Conservation (phyloP, 1,140 invertebrate genomes). For the Aleiodes sp. region DNA sequence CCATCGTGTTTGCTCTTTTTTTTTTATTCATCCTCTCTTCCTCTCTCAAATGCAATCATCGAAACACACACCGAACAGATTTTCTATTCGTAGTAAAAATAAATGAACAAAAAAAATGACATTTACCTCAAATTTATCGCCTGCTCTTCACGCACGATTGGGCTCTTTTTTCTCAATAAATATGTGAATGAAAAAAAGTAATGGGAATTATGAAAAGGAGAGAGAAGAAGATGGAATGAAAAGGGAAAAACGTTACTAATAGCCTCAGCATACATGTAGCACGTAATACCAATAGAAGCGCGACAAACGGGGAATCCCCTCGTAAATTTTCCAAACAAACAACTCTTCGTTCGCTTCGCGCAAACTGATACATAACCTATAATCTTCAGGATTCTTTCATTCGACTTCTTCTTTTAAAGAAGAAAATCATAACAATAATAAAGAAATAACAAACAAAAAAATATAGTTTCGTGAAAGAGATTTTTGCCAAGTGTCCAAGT, state of each 20-base stretch:
- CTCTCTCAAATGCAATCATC: not conserved
- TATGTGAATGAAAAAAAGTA: constrained; percentile 13
- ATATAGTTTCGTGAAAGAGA: no score
- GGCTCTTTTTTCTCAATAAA: constrained; percentile 4
- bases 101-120: constrained; percentile 19
- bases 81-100: no score
- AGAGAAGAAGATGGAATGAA: not conserved
- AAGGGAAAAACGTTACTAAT: not conserved
- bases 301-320: not conserved
- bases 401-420: not conserved
- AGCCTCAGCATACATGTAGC: not conserved
- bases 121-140: constrained; percentile 32
- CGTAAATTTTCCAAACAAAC: not conserved
- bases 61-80: not conserved
- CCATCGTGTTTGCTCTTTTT: constrained; percentile 7
- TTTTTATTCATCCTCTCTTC: not conserved
- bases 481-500: constrained; percentile 14
- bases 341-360: no score
- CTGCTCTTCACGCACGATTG: constrained; percentile 30
- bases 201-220: constrained; percentile 4
- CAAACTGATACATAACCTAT: no score
- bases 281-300: not conserved
- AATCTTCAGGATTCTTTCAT: constrained; percentile 24
- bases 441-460: no score
- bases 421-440: no score